Evolutionary conservation across 2,113 vertebrate species (phyloP), one percentile per base, ranked within the genome.

Genomic region (Tragulus kanchil): DNA sequence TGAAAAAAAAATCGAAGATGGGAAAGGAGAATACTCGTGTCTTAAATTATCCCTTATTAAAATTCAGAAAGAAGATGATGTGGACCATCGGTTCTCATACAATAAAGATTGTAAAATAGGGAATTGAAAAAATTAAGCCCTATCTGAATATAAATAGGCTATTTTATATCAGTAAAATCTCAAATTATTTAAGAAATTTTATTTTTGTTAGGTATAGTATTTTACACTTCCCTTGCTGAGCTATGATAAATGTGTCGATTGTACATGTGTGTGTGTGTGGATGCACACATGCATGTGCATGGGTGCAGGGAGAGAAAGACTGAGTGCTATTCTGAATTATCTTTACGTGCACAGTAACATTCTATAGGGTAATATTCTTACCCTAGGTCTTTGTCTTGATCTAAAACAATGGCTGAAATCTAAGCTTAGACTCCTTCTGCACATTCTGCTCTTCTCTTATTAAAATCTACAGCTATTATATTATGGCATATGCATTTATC

Each of bases 31-130:
- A 90, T 65, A 75, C 31, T 36, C 89, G 4, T 84, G 12, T 86
- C 59, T 93, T 84, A 98, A 97, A 96, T 96, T 77, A 89, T 89
- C 45, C 13, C 48, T 36, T 88, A 73, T 93, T 96, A 54, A 90
- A 97, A 81, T 95, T 94, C 89, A 94, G 65, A 88, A 90, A 86
- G 64, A 92, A 79, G 7, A 81, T 82, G 89, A 85, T 56, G 48
- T 85, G 5, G 6, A 56, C 3, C 1, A 95, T 90, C n/a, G 64
- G 13, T 77, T 95, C 19, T 88, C 42, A 92, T 19, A 93, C 9
- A 85, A 88, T 67, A 85, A 94, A 85, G 48, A 6, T 61, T 77
- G 7, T 85, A 90, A 98, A 95, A 96, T 13, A 73, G 17, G 17
- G 11, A 59, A 61, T 5, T 85, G 21, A 65, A 85, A 87, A 67